Base-by-base conservation (phyloP, 2,888 invertebrate species). In the Isotomurus palustris region DNA sequence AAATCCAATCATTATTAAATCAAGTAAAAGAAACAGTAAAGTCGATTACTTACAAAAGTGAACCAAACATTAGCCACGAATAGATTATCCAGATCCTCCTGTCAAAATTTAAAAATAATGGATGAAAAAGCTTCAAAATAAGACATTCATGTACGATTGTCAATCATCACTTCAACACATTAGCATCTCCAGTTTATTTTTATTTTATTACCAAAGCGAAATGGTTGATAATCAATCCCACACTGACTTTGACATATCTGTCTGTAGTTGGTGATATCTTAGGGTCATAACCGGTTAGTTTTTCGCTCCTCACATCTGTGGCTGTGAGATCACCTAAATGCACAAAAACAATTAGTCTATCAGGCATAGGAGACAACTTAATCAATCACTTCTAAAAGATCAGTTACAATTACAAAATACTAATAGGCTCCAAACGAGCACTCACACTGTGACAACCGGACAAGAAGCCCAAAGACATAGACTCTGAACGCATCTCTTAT, bases 1-100 rank as follows among this genome's bases (percentile, higher is more conserved):
- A 53, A 25, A 24, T n/a, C 29, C 22, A 28, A 56, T 29, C 32
- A 10, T 36, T n/a, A 40, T 24, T 27, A 29, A 58, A 51, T 27
- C 32, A 41, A 44, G 28, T 44, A 8, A 35, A 40, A 51, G 35
- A 35, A 1, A 53, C 28, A 56, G n/a, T n/a, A 44, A 41, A 22
- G 40, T 25, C n/a, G 27, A 51, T 28, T 28, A 71, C 77, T 75
- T 75, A 87, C 87, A 79, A 86, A 75, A 66, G 75, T 78, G 4
- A 86, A 68, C 82, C 82, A 68, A 25, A 60, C 53, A 45, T 68
- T 68, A 3, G 65, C 65, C 10, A 58, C 12, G 36, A 68, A 68
- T 12, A 63, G 44, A 14, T 58, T 58, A 10, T 65, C 67, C 10
- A 49, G 19, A 45, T 67, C 67, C 41, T 65, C 65, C 67, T 67